Evolutionary conservation across 2,888 invertebrate genomes (phyloP).

Genomic region (Falcaria lacertinaria): DNA sequence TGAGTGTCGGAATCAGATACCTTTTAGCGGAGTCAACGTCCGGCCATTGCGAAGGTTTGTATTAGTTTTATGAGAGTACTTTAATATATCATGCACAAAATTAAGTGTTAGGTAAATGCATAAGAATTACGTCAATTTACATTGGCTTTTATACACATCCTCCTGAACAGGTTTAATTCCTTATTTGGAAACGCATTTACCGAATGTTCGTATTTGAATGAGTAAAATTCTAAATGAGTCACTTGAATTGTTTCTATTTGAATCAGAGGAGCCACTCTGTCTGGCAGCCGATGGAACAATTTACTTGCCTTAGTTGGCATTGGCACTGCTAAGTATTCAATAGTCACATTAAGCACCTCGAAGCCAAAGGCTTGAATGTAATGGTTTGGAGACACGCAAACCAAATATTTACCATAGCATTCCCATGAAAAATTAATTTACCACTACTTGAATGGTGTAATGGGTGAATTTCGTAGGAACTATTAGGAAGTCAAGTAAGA

Average conservation of each 20-base stretch:
- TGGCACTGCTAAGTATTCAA: conserved; percentile 18
- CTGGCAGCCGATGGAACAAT: not conserved
- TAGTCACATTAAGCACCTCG: conserved; percentile 25
- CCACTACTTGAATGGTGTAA: not conserved
- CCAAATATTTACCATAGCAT: not conserved
- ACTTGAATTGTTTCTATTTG: not conserved
- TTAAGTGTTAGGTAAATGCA: not conserved
- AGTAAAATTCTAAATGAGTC: not conserved
- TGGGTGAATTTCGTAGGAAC: too few species aligned
- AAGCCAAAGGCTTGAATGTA: conserved; percentile 20
- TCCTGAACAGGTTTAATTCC: too few species aligned
- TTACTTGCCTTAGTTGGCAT: not conserved
- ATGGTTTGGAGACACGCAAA: conserved; percentile 12
- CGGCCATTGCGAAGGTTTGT: conserved; percentile 28
- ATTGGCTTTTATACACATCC: not conserved
- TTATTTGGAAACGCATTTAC: too few species aligned
- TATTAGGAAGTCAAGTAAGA: not conserved
- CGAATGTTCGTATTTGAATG: too few species aligned
- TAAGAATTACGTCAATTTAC: not conserved
- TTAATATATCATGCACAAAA: conserved; percentile 18
- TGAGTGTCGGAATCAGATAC: conserved; percentile 16
- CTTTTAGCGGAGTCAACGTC: conserved; percentile 32
- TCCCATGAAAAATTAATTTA: not conserved
- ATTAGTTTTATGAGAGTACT: conserved; percentile 13
- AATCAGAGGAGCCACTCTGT: not conserved